Evolutionary conservation across 2,113 vertebrate species (phyloP).

Genomic region (Urocitellus parryii): DNA sequence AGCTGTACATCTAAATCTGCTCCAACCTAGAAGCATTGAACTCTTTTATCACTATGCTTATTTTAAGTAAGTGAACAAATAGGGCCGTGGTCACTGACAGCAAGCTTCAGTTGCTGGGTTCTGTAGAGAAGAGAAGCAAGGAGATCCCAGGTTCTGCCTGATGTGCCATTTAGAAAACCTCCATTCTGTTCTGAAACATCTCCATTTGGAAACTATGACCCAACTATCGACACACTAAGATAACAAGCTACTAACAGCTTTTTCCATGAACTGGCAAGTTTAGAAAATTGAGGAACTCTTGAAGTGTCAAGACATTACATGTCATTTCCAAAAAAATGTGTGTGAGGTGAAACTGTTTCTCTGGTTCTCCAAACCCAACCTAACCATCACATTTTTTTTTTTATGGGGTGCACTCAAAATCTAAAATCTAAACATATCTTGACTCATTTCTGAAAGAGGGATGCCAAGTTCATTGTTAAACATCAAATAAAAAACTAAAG

Average conservation of each 20-base stretch:
- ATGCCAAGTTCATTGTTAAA: slow-evolving; percentile 37
- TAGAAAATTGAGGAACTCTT: slow-evolving; percentile 4
- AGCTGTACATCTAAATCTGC: background rate
- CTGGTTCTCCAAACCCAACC: background rate
- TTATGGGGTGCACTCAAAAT: background rate
- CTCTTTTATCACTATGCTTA: background rate
- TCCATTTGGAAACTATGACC: background rate
- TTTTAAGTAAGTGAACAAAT: background rate
- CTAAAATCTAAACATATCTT: slow-evolving; percentile 23
- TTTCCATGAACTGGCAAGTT: background rate
- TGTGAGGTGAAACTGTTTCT: background rate
- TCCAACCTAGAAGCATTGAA: background rate
- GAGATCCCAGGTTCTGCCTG: background rate
- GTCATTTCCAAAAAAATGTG: background rate
- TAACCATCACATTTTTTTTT: background rate
- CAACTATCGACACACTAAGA: slow-evolving; percentile 2
- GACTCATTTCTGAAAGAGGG: background rate
- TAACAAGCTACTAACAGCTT: background rate
- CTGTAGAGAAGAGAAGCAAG: background rate
- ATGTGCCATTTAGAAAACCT: background rate
- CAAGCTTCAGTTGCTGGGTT: background rate
- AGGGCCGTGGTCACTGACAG: no score
- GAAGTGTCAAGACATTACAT: background rate
- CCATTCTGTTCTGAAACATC: slow-evolving; percentile 3
- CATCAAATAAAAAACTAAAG: background rate